These are phyloP conservation scores for Epizoanthus ramosus DNA, from an alignment of 92 coral and sea anemone genomes.

Conservation along the genomic window DNA sequence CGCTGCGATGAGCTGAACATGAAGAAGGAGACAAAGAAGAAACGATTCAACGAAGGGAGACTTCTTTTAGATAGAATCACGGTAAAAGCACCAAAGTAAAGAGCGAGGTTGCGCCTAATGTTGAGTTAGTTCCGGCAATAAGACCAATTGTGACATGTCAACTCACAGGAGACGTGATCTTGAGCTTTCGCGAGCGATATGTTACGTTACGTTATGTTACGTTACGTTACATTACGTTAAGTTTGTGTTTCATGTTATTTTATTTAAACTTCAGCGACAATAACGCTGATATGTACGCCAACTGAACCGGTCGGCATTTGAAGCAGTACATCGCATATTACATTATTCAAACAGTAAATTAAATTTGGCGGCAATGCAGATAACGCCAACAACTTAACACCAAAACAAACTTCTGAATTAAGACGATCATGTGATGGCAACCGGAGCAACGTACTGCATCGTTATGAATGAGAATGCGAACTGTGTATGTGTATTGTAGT, in stretches of 20 bases:
- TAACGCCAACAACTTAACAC: background rate
- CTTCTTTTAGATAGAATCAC: background rate
- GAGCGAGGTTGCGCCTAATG: background rate
- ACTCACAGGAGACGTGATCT: no score
- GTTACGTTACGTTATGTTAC: background rate
- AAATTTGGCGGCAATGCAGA: background rate
- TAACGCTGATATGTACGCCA: background rate
- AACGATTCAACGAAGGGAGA: constrained; percentile 12
- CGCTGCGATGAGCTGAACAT: constrained; percentile 42
- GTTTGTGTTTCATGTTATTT: no score
- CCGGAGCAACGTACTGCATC: no score
- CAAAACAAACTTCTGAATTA: background rate
- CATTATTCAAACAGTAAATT: background rate
- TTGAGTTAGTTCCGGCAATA: no score
- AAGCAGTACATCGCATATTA: background rate
- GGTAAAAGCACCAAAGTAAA: background rate
- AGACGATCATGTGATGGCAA: background rate
- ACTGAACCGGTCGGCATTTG: background rate
- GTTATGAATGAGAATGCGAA: no score
- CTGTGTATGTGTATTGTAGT: background rate
- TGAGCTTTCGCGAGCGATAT: background rate
- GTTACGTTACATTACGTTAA: background rate
- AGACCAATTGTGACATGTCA: no score
- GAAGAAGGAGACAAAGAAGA: constrained; percentile 17
- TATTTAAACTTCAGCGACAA: background rate